phyloP scores from a whole-genome alignment of 2,888 invertebrate genomes.

The Laothoe populi region DNA sequence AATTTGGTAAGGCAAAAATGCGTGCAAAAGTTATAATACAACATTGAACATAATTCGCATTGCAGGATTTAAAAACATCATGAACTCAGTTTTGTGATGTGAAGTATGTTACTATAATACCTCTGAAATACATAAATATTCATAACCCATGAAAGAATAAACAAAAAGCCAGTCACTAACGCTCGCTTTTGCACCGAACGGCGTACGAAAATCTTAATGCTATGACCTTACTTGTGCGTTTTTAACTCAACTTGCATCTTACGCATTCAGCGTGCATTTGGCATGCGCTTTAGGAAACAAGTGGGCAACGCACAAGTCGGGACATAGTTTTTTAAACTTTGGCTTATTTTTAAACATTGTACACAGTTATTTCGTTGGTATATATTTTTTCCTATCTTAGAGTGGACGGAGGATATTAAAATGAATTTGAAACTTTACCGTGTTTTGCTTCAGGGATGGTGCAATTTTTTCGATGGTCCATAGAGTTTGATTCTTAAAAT shows the following conservation, averaged over 20 bases:
- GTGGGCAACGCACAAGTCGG: not conserved
- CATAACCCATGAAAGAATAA: not conserved
- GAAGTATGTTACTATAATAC: too few species aligned
- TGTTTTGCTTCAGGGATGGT: constrained; percentile 54
- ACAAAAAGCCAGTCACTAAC: not conserved
- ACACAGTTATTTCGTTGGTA: not conserved
- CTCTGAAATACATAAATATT: too few species aligned
- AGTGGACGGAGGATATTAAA: constrained; percentile 62
- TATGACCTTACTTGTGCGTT: not conserved
- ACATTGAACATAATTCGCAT: too few species aligned
- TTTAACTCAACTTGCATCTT: not conserved
- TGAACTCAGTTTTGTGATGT: too few species aligned
- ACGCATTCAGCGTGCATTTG: not conserved
- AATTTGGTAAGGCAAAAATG: too few species aligned
- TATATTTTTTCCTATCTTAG: constrained; percentile 12
- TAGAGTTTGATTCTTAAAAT: not conserved
- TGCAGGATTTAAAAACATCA: too few species aligned
- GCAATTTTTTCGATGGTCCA: constrained; percentile 32
- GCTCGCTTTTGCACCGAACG: constrained; percentile 8
- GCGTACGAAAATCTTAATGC: not conserved
- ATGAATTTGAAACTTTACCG: constrained; percentile 81
- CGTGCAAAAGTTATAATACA: too few species aligned
- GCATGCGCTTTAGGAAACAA: not conserved
- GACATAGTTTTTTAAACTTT: not conserved
- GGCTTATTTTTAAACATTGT: constrained; percentile 1